A percentile compares a stretch with the other conserved stretches of the same genome.
Conservation (phyloP, 2,888 invertebrate genomes). For the Pollenia angustigena region DNA sequence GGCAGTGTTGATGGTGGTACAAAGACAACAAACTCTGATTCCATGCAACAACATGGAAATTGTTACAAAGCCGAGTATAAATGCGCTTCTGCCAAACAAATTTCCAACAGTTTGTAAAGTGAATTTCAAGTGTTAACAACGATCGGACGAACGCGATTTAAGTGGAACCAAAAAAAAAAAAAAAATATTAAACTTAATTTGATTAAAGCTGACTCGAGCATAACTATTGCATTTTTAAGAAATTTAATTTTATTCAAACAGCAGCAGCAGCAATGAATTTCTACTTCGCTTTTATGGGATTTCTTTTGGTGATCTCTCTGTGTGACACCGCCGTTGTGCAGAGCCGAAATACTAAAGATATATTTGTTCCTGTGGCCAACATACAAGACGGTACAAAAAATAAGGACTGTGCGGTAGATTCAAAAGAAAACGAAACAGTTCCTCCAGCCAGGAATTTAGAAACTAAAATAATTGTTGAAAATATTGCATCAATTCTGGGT, state of each 20-base stretch:
- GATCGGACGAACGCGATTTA: not conserved
- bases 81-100: slow-evolving; percentile 82
- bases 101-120: slow-evolving; percentile 82
- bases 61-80: slow-evolving; percentile 78
- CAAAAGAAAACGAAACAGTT: slow-evolving; percentile 60
- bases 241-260: slow-evolving; percentile 19
- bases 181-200: not conserved
- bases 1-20: not conserved
- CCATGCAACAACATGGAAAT: slow-evolving; percentile 36
- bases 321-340: slow-evolving; percentile 43
- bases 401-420: not conserved
- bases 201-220: slow-evolving; percentile 28
- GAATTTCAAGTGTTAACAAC: slow-evolving; percentile 78
- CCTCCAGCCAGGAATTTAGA: slow-evolving; percentile 60
- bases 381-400: slow-evolving; percentile 68
- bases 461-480: slow-evolving; percentile 66
- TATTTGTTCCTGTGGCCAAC: slow-evolving; percentile 71
- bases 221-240: slow-evolving; percentile 43
- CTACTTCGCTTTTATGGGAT: slow-evolving; percentile 70
- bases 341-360: slow-evolving; percentile 60
- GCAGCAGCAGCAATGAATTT: slow-evolving; percentile 42
- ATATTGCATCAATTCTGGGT: slow-evolving; percentile 67
- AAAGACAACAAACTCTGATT: slow-evolving; percentile 14
- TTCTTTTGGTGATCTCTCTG: slow-evolving; percentile 9
- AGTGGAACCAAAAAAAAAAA: not conserved